phyloP scores from a whole-genome alignment of 2,113 vertebrate species.

The Arothron firmamentum region DNA sequence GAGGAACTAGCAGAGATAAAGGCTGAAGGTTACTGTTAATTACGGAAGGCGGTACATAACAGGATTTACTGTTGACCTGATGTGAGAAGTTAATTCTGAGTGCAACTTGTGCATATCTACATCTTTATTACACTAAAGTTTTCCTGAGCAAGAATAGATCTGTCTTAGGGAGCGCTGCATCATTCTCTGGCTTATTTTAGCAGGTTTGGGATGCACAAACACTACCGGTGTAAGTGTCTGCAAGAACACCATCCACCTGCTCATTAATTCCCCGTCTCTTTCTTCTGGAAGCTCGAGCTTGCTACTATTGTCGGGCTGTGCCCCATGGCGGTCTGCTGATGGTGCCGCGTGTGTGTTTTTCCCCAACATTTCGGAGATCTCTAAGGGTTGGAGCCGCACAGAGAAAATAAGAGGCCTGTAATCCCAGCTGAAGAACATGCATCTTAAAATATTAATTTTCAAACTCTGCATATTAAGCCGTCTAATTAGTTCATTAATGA shows the following conservation, averaged over 20 bases:
- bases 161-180: constrained; percentile 8
- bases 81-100: constrained; percentile 9
- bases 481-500: no score
- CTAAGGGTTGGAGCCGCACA: constrained; percentile 16
- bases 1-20: constrained; percentile 5
- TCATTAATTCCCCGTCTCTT: constrained; percentile 60
- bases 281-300: constrained; percentile 50
- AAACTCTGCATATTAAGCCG: no score
- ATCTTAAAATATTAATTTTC: no score
- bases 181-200: constrained; percentile 17
- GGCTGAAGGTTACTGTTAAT: constrained; percentile 8
- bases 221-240: constrained; percentile 19
- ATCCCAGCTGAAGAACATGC: no score
- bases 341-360: constrained; percentile 10
- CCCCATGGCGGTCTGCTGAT: constrained; percentile 46
- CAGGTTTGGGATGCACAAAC: constrained; percentile 5
- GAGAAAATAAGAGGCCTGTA: constrained; percentile 1
- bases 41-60: constrained; percentile 7
- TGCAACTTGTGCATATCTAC: not conserved
- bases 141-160: not conserved
- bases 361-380: constrained; percentile 22
- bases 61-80: not conserved
- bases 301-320: constrained; percentile 46
- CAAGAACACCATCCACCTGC: constrained; percentile 39
- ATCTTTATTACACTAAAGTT: not conserved